phyloP scores from a whole-genome alignment of 2,797 vertebrate genomes.

The Dromococcyx pavoninus region DNA sequence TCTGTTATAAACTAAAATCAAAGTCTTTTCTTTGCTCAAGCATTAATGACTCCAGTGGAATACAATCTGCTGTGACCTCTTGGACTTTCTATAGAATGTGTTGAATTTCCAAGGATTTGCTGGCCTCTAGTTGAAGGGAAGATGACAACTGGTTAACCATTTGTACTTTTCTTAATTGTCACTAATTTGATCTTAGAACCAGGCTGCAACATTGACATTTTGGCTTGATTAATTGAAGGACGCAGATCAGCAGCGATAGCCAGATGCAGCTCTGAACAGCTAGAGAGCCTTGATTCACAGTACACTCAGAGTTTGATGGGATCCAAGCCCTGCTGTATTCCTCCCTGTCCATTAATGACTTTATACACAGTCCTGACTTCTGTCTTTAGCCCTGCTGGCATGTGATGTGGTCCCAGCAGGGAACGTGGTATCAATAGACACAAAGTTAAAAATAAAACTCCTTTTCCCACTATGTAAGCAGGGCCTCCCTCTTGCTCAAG shows the following conservation, averaged over 20 bases:
- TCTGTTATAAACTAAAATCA: background rate
- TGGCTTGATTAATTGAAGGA: background rate
- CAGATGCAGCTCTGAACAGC: background rate
- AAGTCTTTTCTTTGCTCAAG: background rate
- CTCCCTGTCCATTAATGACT: background rate
- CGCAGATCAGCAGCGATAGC: background rate
- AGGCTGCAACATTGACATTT: background rate
- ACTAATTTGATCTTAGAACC: background rate
- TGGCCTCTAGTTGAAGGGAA: too few species aligned
- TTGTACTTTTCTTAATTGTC: background rate
- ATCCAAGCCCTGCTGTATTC: accelerated
- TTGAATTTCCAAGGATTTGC: too few species aligned
- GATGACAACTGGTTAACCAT: background rate
- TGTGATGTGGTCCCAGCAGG: accelerated
- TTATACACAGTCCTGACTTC: background rate
- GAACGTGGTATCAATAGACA: background rate
- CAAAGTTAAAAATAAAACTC: background rate
- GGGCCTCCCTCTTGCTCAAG: background rate
- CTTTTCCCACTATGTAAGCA: background rate
- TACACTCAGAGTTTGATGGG: background rate
- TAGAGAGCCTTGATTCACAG: background rate
- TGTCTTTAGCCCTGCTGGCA: background rate
- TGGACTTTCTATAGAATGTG: background rate
- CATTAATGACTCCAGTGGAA: background rate
- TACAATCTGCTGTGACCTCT: background rate